Base-by-base conservation (phyloP, 1,140 invertebrate genomes). In the Schlechtendalia chinensis region DNA sequence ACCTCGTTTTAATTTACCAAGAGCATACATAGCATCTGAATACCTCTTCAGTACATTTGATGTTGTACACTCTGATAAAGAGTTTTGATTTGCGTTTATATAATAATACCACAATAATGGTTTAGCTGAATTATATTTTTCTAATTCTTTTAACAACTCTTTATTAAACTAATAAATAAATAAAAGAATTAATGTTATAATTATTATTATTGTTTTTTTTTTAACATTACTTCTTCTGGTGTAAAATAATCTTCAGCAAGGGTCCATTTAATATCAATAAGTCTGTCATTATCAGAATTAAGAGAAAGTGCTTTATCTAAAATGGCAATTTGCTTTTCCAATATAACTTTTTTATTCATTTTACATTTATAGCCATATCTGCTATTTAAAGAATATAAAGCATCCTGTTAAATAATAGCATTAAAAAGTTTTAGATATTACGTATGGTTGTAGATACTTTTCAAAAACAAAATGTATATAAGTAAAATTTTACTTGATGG, bases 311-410 rank as follows among this genome's bases (percentile, higher is more conserved):
- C 89, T 84, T 88, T 89, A 71, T 90, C 87, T 19, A 89, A 82
- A 71, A 90, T 90, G 0, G 87, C 85, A 59, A 90, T 83, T 83
- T 90, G 89, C 81, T 88, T 87, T 83, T 88, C 86, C n/a, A 85
- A 85, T 72, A 84, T 87, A 71, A 84, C 86, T 82, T 81, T 84
- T 84, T 54, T 83, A 50, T 85, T 85, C 85, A 85, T 86, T 82
- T 83, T 87, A 84, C 83, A 85, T 82, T 84, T 85, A 12, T 85
- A 85, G 83, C 85, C 85, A 81, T 85, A 86, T 19, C 85, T 84
- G 82, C 86, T 86, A 81, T 86, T 82, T 83, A 88, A 86, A 81
- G 88, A 84, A 56, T 81, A 79, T 50, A 82, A 82, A 22, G 83
- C 82, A 82, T 85, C 84, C 77, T 84, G 81, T 27, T 77, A 82